Evolutionary conservation across 1,140 invertebrate species (phyloP).

Genomic region (Pogonognathellus flavescens): DNA sequence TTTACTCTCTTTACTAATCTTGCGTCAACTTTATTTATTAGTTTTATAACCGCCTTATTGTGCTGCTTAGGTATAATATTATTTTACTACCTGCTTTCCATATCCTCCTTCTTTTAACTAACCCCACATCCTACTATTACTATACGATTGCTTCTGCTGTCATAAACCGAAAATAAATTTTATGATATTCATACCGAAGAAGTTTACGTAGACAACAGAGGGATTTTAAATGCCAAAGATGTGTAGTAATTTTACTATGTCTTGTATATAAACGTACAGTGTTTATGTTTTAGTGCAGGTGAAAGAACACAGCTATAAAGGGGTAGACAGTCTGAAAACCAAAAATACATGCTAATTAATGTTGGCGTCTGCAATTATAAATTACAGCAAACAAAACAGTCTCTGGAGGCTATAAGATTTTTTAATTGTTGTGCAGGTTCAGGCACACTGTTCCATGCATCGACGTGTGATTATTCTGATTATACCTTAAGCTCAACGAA

Average conservation of each 20-base stretch:
- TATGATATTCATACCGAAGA: too few species aligned
- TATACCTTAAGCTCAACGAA: not conserved
- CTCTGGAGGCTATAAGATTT: slow-evolving; percentile 16
- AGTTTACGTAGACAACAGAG: too few species aligned
- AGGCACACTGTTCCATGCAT: not conserved
- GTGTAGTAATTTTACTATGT: too few species aligned
- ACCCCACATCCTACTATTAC: too few species aligned
- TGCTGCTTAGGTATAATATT: too few species aligned
- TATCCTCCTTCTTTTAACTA: too few species aligned
- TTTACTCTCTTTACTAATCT: not conserved
- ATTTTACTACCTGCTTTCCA: too few species aligned
- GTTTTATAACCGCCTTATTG: slow-evolving; percentile 18
- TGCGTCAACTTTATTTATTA: slow-evolving; percentile 18
- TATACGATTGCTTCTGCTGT: too few species aligned
- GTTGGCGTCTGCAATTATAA: slow-evolving; percentile 58
- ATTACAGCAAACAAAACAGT: not conserved
- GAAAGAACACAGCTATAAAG: not conserved
- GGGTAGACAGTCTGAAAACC: slow-evolving; percentile 53
- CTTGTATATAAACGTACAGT: too few species aligned
- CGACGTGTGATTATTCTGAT: not conserved
- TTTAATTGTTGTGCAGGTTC: slow-evolving; percentile 12
- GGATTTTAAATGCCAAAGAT: too few species aligned
- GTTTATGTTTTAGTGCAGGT: too few species aligned
- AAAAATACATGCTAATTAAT: slow-evolving; percentile 67
- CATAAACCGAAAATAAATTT: too few species aligned